A percentile compares a stretch with the other conserved stretches of the same genome.
Evolutionary conservation across 2,113 vertebrate species (phyloP).

Genomic region (Plecturocebus donacophilus): DNA sequence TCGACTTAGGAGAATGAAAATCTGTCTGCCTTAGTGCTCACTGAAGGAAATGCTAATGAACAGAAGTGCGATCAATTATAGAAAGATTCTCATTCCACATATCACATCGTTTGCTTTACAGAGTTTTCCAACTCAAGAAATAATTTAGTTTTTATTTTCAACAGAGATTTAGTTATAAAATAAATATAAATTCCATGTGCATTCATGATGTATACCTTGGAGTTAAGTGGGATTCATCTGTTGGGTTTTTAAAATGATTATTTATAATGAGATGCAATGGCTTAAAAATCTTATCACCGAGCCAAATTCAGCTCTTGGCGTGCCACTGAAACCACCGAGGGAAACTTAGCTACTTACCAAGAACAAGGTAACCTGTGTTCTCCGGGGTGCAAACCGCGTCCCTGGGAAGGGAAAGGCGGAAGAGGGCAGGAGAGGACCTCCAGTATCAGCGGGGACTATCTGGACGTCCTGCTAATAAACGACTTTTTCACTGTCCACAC

Average conservation of each 20-base stretch:
- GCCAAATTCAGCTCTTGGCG: not conserved
- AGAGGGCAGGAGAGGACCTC: constrained; percentile 17
- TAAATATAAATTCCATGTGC: not conserved
- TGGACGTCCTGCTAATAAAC: constrained; percentile 91
- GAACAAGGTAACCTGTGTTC: not conserved
- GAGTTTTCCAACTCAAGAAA: not conserved
- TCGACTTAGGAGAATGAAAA: accelerated
- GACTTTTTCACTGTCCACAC: constrained; percentile 90
- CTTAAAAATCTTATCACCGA: not conserved
- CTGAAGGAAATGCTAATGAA: not conserved
- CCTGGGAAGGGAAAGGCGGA: not conserved
- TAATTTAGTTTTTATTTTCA: not conserved
- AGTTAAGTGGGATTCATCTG: not conserved
- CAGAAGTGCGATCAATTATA: too few species aligned
- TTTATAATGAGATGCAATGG: not conserved
- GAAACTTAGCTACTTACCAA: not conserved
- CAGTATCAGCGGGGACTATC: constrained; percentile 71
- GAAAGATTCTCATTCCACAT: not conserved
- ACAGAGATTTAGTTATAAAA: not conserved
- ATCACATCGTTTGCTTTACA: not conserved
- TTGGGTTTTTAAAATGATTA: not conserved
- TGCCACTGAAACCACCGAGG: not conserved
- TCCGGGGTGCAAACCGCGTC: accelerated
- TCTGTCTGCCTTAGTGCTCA: too few species aligned
- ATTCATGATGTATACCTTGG: not conserved